Evolutionary conservation across 2,797 vertebrate genomes (phyloP).

Genomic region (Cirrhinus molitorella): DNA sequence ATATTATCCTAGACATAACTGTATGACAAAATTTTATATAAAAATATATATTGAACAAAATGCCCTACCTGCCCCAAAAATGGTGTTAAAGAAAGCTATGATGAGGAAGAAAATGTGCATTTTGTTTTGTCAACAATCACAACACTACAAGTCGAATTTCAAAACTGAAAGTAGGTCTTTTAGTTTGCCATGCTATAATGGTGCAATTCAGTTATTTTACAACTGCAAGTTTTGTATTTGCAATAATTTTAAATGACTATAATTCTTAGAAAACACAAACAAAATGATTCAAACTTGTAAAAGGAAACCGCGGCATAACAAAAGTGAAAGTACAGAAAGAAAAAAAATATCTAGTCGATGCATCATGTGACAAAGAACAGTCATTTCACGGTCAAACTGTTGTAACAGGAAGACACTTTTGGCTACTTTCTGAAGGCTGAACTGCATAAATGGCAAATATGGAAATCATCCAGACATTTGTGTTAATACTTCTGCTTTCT

Average conservation of each 20-base stretch:
- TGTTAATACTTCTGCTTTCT: not conserved
- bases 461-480: not conserved
- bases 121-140: not conserved
- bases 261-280: not conserved
- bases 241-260: not conserved
- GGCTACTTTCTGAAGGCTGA: not conserved
- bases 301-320: not conserved
- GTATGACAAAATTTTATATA: too few relatives aligned
- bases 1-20: too few relatives aligned
- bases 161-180: not conserved
- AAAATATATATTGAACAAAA: not conserved
- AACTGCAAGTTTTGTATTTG: not conserved
- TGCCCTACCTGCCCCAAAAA: not conserved
- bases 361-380: not conserved
- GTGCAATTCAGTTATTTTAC: not conserved
- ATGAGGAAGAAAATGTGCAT: not conserved
- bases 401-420: not conserved
- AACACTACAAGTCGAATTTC: not conserved
- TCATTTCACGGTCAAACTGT: not conserved
- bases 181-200: not conserved
- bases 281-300: not conserved
- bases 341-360: not conserved
- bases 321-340: not conserved
- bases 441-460: not conserved
- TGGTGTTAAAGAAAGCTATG: not conserved